Evolutionary conservation across 2,888 invertebrate species (phyloP), one percentile per base, ranked within the genome.

Genomic region (Drosophila neotestacea): DNA sequence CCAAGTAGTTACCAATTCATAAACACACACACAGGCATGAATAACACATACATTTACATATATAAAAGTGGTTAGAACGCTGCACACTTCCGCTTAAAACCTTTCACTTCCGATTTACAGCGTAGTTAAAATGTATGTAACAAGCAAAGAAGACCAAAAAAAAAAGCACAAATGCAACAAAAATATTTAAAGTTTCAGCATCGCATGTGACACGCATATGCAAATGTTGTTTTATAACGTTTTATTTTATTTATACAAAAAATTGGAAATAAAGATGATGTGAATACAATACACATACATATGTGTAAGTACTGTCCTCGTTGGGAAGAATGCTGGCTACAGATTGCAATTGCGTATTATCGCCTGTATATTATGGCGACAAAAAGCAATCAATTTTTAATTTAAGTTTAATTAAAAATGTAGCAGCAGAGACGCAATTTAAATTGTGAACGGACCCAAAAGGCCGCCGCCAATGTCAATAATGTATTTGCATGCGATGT

Each of bases 311-410:
- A 30, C n/a, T 38, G 46, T 16, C 32, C 22, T 27, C 55, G n/a
- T 48, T 47, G 11, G 42, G 9, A 28, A 34, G 34, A 13, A 34
- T 10, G 27, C 52, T 6, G 34, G 34, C 22, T 22, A 30, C 41
- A 28, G 34, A 55, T 11, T 34, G 60, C 50, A 30, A 48, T 34
- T 52, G 42, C 55, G 59, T 65, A 79, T 77, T 76, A 77, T 77
- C 75, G 70, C 44, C 46, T 39, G 51, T 13, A 61, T 78, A 67
- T 60, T 70, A 70, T 77, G 77, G 82, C 77, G 70, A 78, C 83
- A 80, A 67, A 84, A 84, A 80, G 78, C 83, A 88, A 84, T 84
- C 84, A 84, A 84, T 85, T 88, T 88, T 84, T 82, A 83, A 88
- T 84, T 82, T 88, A 66, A 52, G 83, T 70, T 84, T 84, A 82